phyloP scores from a whole-genome alignment of 2,888 invertebrate species.

The Hypercompe scribonia region DNA sequence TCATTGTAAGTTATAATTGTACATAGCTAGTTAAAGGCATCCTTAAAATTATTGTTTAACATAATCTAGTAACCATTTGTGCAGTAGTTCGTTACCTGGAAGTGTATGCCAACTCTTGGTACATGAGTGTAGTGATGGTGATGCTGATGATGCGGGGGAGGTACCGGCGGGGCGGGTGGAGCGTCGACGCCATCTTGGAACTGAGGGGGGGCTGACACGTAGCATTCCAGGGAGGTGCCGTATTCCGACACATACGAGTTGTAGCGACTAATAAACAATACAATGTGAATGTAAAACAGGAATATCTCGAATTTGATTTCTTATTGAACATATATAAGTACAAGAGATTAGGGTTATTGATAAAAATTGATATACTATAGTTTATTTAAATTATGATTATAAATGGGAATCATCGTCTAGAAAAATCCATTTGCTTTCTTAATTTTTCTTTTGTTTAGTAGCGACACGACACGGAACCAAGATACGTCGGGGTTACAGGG shows the following conservation, averaged over 20 bases:
- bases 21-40: too few relatives aligned
- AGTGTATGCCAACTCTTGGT: constrained; percentile 79
- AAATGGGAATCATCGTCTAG: too few relatives aligned
- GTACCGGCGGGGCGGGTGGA: constrained; percentile 58
- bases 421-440: too few relatives aligned
- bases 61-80: neutral
- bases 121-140: constrained; percentile 53
- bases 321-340: neutral
- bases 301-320: neutral
- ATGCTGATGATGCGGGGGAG: constrained; percentile 44
- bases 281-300: neutral
- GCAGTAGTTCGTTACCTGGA: constrained; percentile 61
- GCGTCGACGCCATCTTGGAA: constrained; percentile 84
- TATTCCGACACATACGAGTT: constrained; percentile 67
- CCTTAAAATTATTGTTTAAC: too few relatives aligned
- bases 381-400: too few relatives aligned
- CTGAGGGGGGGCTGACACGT: constrained; percentile 83
- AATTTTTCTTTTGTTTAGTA: too few relatives aligned
- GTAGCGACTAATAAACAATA: constrained; percentile 62
- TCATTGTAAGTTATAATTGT: too few relatives aligned
- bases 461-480: too few relatives aligned
- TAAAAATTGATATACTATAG: too few relatives aligned
- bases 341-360: too few relatives aligned
- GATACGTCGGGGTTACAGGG: too few relatives aligned
- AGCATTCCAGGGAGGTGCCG: constrained; percentile 67